phyloP scores from a whole-genome alignment of 2,797 vertebrate genomes.

The Acrossocheilus wenchowensis region DNA sequence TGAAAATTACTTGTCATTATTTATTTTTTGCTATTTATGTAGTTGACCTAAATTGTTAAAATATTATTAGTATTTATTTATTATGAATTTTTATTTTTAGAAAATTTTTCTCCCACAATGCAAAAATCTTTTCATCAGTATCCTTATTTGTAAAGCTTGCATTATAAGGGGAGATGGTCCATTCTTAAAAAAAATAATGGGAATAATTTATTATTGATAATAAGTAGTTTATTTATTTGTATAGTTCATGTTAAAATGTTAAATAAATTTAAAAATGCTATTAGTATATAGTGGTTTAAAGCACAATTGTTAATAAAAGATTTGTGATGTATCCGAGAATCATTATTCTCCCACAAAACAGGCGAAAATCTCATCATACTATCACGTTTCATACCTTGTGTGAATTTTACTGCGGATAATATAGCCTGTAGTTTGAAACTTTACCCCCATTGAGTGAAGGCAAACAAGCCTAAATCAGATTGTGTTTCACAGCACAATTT shows the following conservation, averaged over 20 bases:
- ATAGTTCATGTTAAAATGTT: background rate
- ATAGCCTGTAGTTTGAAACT: background rate
- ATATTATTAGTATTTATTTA: background rate
- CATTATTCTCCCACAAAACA: background rate
- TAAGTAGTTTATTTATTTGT: background rate
- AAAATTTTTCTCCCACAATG: background rate
- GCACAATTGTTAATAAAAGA: background rate
- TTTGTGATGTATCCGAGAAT: background rate
- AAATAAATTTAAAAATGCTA: background rate
- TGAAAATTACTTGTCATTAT: too few relatives aligned
- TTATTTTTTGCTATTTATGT: background rate
- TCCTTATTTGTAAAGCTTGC: too few relatives aligned
- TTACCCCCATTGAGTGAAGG: background rate
- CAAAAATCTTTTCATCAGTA: background rate
- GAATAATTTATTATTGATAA: background rate
- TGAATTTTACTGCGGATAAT: background rate
- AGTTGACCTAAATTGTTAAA: background rate
- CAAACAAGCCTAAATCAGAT: slow-evolving; percentile 17
- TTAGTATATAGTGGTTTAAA: background rate
- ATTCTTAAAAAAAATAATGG: background rate
- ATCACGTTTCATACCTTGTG: background rate
- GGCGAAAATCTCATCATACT: background rate
- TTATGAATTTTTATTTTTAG: background rate
- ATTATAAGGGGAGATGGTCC: too few relatives aligned
- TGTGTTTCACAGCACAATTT: slow-evolving; percentile 25